Evolutionary conservation across 2,113 vertebrate species (phyloP), one percentile per base, ranked within the genome.

Genomic region (Silurus glanis): DNA sequence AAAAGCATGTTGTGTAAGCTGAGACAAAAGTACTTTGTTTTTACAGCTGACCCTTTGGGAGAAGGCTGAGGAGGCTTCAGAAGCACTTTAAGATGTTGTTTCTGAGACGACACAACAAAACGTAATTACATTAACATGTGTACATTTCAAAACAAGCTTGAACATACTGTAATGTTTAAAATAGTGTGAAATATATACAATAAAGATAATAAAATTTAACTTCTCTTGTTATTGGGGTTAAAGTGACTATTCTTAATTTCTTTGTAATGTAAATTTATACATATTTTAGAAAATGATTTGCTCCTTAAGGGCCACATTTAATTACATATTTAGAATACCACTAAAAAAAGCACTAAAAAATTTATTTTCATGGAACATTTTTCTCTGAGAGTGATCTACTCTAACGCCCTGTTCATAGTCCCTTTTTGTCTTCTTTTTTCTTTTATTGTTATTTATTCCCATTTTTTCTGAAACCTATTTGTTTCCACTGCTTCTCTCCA

Each of bases 11-110:
- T 64, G 80, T 83, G 88, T 87, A 89, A 89, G 55, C 55, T 13
- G 86, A 89, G 81, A 66, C 80, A 83, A 49, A 82, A 89, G 80
- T 58, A 80, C 87, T 87, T 87, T 83, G 83, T 80, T 85, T 87
- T 75, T 56, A 79, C 61, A 85, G 56, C 86, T 83, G 80, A 89
- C 51, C 82, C 83, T 84, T 49, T 82, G 51, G 72, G 82, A 83
- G 66, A 64, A 55, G 58, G 13, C n/a, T 69, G 47, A 87, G 45
- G 62, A 75, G 64, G 75, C 67, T 83, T 82, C 76, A 71, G 56
- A 61, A 67, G 64, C 56, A 74, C 59, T 87, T 76, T 56, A 83
- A 83, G 69, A 83, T 55, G 58, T 45, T 45, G 78, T 71, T 45
- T 79, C 83, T 47, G 37, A 80, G 82, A 64, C 62, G 71, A 56